Evolutionary conservation across 2,888 invertebrate genomes (phyloP), one percentile per base, ranked within the genome.

Genomic region (Amiota minor): DNA sequence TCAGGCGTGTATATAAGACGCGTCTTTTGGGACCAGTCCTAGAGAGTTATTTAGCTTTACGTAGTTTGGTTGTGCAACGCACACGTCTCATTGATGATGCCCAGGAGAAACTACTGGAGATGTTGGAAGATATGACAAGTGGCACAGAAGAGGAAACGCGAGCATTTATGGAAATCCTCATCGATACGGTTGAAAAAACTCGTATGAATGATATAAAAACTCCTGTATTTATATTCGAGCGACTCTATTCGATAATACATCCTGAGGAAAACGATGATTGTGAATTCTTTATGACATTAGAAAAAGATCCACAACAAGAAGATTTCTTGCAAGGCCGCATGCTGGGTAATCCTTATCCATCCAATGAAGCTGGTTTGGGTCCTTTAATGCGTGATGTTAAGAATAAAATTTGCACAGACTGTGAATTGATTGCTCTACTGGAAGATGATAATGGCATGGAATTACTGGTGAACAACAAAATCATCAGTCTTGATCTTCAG

Each of bases 361-460:
- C 97, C 49, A 92, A 94, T 47, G 99, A 99, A 88, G 94, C 96
- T 0, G 98, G 98, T 9, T 92, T 99, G 82, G 99, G 99, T 0
- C 99, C 99, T 0, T 91, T 98, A 12, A 99, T 99, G 99, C 92
- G 99, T 55, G 98, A 99, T 89, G 97, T 99, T 11, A 99, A 99
- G 91, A 99, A 99, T 90, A 99, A 99, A 91, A 99, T 99, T 80
- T 98, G 97, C 88, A 96, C 96, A 65, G 99, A 99, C 90, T 99
- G 99, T 90, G 99, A 99, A 89, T 91, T 99, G 75, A 97, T 99
- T n/a, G 98, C 99, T 0, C 90, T 99, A 45, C 90, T 99, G 0
- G 99, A 99, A 88, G 99, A 99, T 89, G 99, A 99, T 90, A 98
- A 97, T 86, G 98, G 98, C 72, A 99, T 99, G 98, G 98, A 98